Evolutionary conservation across 2,888 invertebrate species (phyloP).

Genomic region (Ophion costatus): DNA sequence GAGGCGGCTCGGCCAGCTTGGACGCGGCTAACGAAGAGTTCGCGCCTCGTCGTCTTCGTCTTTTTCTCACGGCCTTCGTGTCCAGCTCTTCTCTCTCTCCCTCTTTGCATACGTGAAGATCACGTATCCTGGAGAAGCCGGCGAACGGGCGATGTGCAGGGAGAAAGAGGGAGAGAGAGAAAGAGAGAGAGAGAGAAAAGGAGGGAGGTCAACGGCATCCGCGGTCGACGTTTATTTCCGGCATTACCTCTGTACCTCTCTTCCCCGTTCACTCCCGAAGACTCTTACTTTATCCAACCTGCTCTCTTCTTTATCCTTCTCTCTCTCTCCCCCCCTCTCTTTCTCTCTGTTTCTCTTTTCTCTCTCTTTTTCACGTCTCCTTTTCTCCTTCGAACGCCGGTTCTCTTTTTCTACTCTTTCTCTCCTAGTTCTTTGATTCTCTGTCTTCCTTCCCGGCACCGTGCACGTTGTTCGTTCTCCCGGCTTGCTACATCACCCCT

Average conservation of each 20-base stretch:
- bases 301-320: slow-evolving; percentile 17
- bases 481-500: slow-evolving; percentile 24
- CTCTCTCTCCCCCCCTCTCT: slow-evolving; percentile 16
- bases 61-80: slow-evolving; percentile 43
- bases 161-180: no score
- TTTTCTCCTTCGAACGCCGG: slow-evolving; percentile 38
- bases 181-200: slow-evolving; percentile 49
- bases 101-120: slow-evolving; percentile 28
- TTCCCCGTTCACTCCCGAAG: slow-evolving; percentile 44
- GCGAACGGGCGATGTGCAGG: slow-evolving; percentile 40
- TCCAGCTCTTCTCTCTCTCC: not conserved
- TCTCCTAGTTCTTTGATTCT: not conserved
- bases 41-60: slow-evolving; percentile 42
- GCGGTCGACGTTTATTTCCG: slow-evolving; percentile 80
- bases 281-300: slow-evolving; percentile 34
- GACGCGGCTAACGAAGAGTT: no score
- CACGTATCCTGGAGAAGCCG: slow-evolving; percentile 57
- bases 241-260: slow-evolving; percentile 74
- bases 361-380: slow-evolving; percentile 29
- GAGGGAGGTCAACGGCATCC: slow-evolving; percentile 80
- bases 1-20: no score
- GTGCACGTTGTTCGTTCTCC: slow-evolving; percentile 9
- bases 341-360: slow-evolving; percentile 22
- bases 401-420: slow-evolving; percentile 2
- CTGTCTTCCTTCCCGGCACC: slow-evolving; percentile 2